These are phyloP conservation scores for Kuschelorhynchus macadamiae DNA, from an alignment of 2,888 invertebrate genomes.

Conservation along the genomic window DNA sequence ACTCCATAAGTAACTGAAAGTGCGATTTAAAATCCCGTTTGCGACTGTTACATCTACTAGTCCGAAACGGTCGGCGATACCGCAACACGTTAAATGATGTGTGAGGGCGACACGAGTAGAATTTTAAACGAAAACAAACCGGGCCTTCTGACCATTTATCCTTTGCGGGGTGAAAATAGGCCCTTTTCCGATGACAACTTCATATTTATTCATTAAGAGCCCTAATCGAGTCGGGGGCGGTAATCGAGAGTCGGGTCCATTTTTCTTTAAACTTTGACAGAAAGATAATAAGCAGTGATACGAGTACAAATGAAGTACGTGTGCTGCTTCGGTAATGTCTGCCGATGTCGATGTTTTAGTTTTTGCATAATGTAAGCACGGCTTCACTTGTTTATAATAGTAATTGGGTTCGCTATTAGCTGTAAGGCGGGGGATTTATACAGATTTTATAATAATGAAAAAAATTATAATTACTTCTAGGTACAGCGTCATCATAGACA, in stretches of 20 bases:
- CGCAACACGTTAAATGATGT: conserved; percentile 14
- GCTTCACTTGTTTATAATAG: conserved; percentile 11
- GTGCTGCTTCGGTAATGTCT: conserved; percentile 31
- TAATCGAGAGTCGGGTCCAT: conserved; percentile 47
- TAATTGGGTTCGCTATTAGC: too few species aligned
- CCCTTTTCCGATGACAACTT: conserved; percentile 49
- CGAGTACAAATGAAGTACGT: conserved; percentile 38
- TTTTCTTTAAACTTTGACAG: conserved; percentile 50
- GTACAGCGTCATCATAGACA: too few species aligned
- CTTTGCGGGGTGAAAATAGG: conserved; percentile 39
- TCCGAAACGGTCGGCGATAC: too few species aligned
- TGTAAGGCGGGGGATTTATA: too few species aligned
- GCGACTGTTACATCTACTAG: too few species aligned
- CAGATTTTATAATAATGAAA: too few species aligned
- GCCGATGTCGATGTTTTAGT: conserved; percentile 29
- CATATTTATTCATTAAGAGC: conserved; percentile 51
- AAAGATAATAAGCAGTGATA: conserved; percentile 50
- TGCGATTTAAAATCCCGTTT: too few species aligned
- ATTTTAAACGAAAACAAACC: conserved; percentile 32
- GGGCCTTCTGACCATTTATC: conserved; percentile 45
- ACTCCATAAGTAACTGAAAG: too few species aligned
- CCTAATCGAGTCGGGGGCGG: conserved; percentile 41
- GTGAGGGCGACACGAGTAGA: conserved; percentile 23
- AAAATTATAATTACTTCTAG: too few species aligned
- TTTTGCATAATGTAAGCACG: conserved; percentile 24